phyloP scores from a whole-genome alignment of 2,113 vertebrate species.

The Amphiprion ocellaris region DNA sequence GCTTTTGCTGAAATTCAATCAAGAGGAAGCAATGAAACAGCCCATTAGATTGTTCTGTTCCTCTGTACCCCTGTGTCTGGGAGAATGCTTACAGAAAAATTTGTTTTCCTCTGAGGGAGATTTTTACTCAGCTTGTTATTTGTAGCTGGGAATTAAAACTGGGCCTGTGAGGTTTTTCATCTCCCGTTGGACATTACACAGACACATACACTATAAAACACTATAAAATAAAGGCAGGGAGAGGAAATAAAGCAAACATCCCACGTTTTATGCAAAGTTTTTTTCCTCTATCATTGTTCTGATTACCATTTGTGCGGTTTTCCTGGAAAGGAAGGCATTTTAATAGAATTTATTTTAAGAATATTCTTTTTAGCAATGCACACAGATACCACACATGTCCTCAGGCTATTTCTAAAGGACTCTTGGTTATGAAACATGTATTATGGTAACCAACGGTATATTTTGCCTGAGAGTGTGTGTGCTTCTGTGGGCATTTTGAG shows the following conservation, averaged over 20 bases:
- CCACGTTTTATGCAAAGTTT: not conserved
- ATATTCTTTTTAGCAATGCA: conserved; percentile 11
- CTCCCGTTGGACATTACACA: conserved; percentile 10
- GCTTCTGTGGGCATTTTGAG: no score
- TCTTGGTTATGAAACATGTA: no score
- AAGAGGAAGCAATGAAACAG: not conserved
- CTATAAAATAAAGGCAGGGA: not conserved
- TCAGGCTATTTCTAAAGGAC: no score
- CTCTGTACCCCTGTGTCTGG: not conserved
- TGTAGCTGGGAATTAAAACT: conserved; percentile 20
- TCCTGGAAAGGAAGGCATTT: conserved; percentile 6
- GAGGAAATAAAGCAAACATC: not conserved
- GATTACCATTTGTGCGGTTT: conserved; percentile 5
- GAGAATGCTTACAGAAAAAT: not conserved
- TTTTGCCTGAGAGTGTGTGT: no score
- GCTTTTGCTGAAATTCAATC: conserved; percentile 21
- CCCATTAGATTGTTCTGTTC: not conserved
- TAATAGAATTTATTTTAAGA: conserved; percentile 12
- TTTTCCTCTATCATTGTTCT: not conserved
- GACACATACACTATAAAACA: conserved; percentile 14
- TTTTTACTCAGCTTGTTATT: conserved; percentile 33
- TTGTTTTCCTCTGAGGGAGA: conserved; percentile 6
- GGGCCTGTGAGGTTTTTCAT: conserved; percentile 17
- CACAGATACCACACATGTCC: no score
- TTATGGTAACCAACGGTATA: no score